Conservation (phyloP, 1,140 invertebrate genomes). For the Pogonus chalceus region DNA sequence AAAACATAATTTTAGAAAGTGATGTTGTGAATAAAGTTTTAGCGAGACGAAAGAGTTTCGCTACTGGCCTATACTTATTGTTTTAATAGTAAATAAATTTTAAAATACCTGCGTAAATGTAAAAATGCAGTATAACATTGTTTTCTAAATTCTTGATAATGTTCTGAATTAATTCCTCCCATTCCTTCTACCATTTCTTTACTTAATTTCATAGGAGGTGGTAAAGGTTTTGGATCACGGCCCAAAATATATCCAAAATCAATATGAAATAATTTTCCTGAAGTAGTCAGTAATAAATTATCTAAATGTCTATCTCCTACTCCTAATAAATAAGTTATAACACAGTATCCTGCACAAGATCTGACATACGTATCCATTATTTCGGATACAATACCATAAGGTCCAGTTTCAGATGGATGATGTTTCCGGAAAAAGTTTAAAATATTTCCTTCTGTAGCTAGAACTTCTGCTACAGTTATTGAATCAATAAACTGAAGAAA, state of each 20-base stretch:
- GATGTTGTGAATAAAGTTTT: too few relatives aligned
- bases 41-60: too few relatives aligned
- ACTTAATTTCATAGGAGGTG: slow-evolving; percentile 97
- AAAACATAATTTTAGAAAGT: too few relatives aligned
- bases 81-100: too few relatives aligned
- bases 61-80: too few relatives aligned
- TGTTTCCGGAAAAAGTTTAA: slow-evolving; percentile 85
- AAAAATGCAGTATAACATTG: slow-evolving; percentile 95
- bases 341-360: slow-evolving; percentile 97
- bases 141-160: slow-evolving; percentile 90
- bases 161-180: slow-evolving; percentile 87
- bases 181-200: slow-evolving; percentile 99
- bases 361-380: slow-evolving; percentile 97
- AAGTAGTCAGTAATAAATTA: slow-evolving; percentile 84
- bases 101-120: slow-evolving; percentile 71
- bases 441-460: slow-evolving; percentile 74
- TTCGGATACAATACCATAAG: slow-evolving; percentile 84
- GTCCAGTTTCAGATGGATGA: slow-evolving; percentile 75
- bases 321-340: slow-evolving; percentile 95
- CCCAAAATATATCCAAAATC: slow-evolving; percentile 99
- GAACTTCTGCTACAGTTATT: slow-evolving; percentile 80
- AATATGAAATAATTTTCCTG: slow-evolving; percentile 93
- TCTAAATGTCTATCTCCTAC: slow-evolving; percentile 98
- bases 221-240: slow-evolving; percentile 94
- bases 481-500: slow-evolving; percentile 98